Evolutionary conservation across 92 coral and sea anemone species (phyloP).

Genomic region (Siderastrea siderea): DNA sequence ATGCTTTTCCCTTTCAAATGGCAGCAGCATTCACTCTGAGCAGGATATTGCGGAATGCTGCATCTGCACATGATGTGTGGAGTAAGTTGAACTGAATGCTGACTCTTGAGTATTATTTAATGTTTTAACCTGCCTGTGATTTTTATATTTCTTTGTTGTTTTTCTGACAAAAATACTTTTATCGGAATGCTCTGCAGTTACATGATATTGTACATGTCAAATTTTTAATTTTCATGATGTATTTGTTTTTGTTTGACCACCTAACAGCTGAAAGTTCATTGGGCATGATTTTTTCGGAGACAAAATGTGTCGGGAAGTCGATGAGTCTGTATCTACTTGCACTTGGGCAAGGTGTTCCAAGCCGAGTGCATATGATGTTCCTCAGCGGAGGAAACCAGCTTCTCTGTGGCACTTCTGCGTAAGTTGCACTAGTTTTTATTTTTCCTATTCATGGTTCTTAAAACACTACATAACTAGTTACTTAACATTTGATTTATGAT

Average conservation of each 20-base stretch:
- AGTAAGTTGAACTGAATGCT: too few species aligned
- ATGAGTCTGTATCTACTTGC: constrained; percentile 24
- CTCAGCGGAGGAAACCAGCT: constrained; percentile 32
- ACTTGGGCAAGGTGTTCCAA: constrained; percentile 17
- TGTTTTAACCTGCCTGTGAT: background rate
- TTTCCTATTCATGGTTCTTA: background rate
- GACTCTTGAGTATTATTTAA: too few species aligned
- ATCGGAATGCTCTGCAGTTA: background rate
- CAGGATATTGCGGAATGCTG: constrained; percentile 16
- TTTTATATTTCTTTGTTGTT: background rate
- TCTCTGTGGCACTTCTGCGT: constrained; percentile 34
- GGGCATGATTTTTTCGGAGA: constrained; percentile 27
- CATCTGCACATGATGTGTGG: constrained; percentile 26
- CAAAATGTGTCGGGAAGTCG: constrained; percentile 18
- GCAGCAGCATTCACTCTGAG: constrained; percentile 25
- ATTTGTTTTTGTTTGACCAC: background rate
- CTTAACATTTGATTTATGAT: too few species aligned
- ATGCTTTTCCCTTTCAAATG: constrained; percentile 2
- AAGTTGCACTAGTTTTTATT: constrained; percentile 1
- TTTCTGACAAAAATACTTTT: background rate
- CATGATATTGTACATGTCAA: background rate
- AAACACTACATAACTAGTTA: background rate
- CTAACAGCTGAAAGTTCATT: constrained; percentile 29
- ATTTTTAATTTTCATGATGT: background rate
- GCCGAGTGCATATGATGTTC: constrained; percentile 25